Base-by-base conservation (phyloP, 2,888 invertebrate species). In the Rutpela maculata region DNA sequence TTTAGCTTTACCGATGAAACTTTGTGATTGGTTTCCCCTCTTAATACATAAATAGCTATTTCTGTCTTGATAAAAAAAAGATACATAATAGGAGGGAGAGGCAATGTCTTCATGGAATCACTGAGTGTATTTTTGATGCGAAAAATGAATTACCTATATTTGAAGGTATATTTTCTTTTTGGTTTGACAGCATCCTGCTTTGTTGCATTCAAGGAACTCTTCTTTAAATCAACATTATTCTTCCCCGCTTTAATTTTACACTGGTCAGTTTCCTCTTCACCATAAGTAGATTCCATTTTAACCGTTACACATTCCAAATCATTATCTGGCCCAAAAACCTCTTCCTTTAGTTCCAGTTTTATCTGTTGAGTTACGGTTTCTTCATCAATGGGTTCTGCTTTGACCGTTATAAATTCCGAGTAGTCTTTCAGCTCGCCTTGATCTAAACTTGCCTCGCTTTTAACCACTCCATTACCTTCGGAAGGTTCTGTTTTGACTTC, bases 221-320 rank as follows among this genome's bases (percentile, higher is more conserved):
- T 7, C 1, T 15, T 59, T 59, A 5, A 2, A 19, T 4, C 22
- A 4, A 22, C 18, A 9, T 35, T 19, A 38, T 9, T 35, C 35
- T n/a, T 59, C 35, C 11, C 50, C 35, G 7, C 6, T 22, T n/a
- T 22, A 68, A 18, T 10, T 55, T 0, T 6, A 35, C 35, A 10
- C 22, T 26, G 22, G 22, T 4, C 22, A 26, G 4, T 26, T 26
- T 4, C 22, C 22, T 4, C 22, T 1, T 26, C 22, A 26, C 38
- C 69, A 59, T 57, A 31, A 35, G 18, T 35, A 19, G 57, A 17
- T 59, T 69, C 69, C 19, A 69, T 69, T 59, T 69, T 69, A 9
- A 59, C 38, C 15, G 1, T 57, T 11, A 69, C 57, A 35, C 38
- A 59, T 19, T 69, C 18, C 22, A 59, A 38, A 1, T 35, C 15